Evolutionary conservation across 2,888 invertebrate species (phyloP).

Genomic region (Pristionchus entomophagus): DNA sequence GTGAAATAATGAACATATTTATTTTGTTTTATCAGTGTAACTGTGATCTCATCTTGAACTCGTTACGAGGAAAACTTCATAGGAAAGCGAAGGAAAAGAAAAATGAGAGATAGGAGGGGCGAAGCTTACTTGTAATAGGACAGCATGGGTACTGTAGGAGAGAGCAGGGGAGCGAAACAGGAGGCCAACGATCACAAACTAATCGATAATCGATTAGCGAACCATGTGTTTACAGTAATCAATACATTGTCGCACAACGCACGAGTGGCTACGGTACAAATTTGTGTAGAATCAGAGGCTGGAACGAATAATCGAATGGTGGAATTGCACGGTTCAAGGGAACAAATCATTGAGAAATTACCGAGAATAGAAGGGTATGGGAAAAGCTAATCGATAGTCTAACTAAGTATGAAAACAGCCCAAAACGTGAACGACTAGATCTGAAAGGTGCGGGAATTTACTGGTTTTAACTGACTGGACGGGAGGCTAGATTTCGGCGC

Average conservation of each 20-base stretch:
- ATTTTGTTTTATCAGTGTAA: neutral
- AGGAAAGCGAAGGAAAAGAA: neutral
- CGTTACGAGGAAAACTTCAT: constrained; percentile 21
- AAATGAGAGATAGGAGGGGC: neutral
- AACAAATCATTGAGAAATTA: neutral
- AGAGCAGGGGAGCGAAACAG: neutral
- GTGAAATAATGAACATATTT: neutral
- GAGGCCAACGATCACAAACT: neutral
- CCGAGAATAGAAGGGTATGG: neutral
- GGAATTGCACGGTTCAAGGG: constrained; percentile 1
- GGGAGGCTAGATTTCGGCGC: constrained; percentile 20
- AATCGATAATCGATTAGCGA: constrained; percentile 34
- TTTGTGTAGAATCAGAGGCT: neutral
- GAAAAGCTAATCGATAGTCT: neutral
- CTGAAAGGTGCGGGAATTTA: neutral
- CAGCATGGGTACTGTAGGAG: constrained; percentile 3
- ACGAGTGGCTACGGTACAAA: neutral
- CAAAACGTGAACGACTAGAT: constrained; percentile 10
- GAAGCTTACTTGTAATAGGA: constrained; percentile 29
- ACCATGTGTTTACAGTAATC: constrained; percentile 41
- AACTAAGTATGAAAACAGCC: neutral
- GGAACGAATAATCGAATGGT: constrained; percentile 21
- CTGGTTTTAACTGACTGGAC: constrained; percentile 5
- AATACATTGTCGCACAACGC: constrained; percentile 17
- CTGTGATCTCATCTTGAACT: constrained; percentile 3